These are phyloP conservation scores for Scotopteryx bipunctaria DNA, from an alignment of 2,888 invertebrate genomes.

Conservation along the genomic window DNA sequence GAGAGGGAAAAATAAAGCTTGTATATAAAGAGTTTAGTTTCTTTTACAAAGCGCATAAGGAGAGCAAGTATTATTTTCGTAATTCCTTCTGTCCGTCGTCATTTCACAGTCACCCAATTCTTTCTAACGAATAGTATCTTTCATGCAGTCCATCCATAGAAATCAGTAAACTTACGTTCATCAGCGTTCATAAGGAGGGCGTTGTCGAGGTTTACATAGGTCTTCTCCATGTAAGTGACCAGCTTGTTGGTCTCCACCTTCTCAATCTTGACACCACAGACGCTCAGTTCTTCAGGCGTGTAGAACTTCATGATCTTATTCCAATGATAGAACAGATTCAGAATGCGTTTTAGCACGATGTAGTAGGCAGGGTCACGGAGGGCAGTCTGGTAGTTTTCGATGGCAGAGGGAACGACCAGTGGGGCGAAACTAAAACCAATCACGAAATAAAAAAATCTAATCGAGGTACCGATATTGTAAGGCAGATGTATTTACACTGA, in stretches of 20 bases:
- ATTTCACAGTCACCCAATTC: too few relatives aligned
- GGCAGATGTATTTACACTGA: neutral
- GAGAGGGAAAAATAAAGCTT: neutral
- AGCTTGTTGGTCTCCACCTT: constrained; percentile 86
- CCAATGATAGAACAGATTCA: constrained; percentile 83
- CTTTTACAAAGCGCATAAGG: too few relatives aligned
- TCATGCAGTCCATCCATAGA: too few relatives aligned
- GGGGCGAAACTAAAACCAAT: constrained; percentile 52
- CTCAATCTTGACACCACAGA: constrained; percentile 85
- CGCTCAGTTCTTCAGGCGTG: constrained; percentile 83
- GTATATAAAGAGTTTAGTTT: neutral
- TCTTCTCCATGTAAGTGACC: constrained; percentile 87
- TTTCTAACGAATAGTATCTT: too few relatives aligned
- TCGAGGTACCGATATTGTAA: too few relatives aligned
- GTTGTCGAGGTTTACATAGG: constrained; percentile 83
- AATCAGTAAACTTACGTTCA: constrained; percentile 19
- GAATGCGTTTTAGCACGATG: constrained; percentile 85
- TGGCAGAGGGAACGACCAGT: constrained; percentile 82
- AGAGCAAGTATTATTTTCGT: too few relatives aligned
- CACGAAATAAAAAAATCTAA: too few relatives aligned
- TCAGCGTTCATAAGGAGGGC: constrained; percentile 10
- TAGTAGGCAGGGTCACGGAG: constrained; percentile 88
- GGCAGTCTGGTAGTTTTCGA: constrained; percentile 86
- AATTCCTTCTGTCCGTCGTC: too few relatives aligned
- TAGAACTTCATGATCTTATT: constrained; percentile 84